These are phyloP conservation scores for Calephelis nemesis DNA, from an alignment of 1,140 invertebrate species.

Conservation along the genomic window DNA sequence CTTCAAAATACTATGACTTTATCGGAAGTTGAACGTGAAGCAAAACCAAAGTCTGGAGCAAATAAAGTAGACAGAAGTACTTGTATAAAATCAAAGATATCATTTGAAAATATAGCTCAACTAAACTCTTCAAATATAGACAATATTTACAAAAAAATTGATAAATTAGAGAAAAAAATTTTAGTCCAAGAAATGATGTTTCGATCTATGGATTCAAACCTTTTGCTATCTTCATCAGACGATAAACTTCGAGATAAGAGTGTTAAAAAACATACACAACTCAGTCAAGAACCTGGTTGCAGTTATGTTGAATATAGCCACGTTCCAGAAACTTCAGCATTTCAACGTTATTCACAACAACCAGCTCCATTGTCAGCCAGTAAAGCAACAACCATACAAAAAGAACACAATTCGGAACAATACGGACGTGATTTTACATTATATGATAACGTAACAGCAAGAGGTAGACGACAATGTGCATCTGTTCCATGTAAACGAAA, in stretches of 20 bases:
- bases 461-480: constrained; percentile 58
- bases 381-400: constrained; percentile 62
- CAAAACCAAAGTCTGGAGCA: constrained; percentile 36
- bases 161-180: constrained; percentile 62
- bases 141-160: constrained; percentile 56
- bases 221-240: constrained; percentile 53
- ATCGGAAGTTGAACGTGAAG: constrained; percentile 42
- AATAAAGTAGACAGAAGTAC: constrained; percentile 54
- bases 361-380: constrained; percentile 49
- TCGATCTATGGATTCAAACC: constrained; percentile 50
- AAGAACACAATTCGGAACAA: constrained; percentile 69
- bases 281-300: constrained; percentile 50
- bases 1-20: constrained; percentile 53
- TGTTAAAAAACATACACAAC: constrained; percentile 38
- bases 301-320: constrained; percentile 71
- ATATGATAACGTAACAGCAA: constrained; percentile 66
- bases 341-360: constrained; percentile 61
- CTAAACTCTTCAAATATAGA: constrained; percentile 38
- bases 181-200: constrained; percentile 64
- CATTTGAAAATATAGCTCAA: constrained; percentile 41
- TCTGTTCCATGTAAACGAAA: constrained; percentile 68
- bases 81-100: constrained; percentile 44
- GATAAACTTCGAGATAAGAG: constrained; percentile 46
- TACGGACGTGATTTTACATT: constrained; percentile 69
- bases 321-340: constrained; percentile 66